Conservation (phyloP, 30 jellyfish, hydroid and myxozoan species). For the Mastigias papua region DNA sequence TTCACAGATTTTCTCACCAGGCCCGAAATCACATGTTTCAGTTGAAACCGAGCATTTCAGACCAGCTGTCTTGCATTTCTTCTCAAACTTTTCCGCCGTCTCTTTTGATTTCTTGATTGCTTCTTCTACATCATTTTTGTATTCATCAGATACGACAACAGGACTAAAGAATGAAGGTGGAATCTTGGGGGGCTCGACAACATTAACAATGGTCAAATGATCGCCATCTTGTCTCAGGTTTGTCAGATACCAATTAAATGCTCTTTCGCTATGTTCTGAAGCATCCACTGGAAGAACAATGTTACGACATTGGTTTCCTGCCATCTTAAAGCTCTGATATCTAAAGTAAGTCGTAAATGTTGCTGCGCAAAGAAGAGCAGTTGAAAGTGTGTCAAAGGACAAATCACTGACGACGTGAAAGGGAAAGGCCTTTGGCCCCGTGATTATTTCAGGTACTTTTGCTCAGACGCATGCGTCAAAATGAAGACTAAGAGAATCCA, state of each 20-base stretch:
- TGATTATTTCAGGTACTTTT: slow-evolving; percentile 10
- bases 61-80: slow-evolving; percentile 52
- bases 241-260: slow-evolving; percentile 71
- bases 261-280: slow-evolving; percentile 86
- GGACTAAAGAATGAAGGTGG: slow-evolving; percentile 73
- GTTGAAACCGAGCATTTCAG: slow-evolving; percentile 38
- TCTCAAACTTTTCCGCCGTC: slow-evolving; percentile 51
- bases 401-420: neutral
- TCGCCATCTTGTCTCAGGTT: slow-evolving; percentile 74
- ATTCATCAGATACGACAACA: slow-evolving; percentile 71
- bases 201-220: slow-evolving; percentile 63
- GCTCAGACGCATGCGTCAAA: slow-evolving; percentile 41
- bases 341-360: neutral
- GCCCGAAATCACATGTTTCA: slow-evolving; percentile 56
- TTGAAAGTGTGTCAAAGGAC: slow-evolving; percentile 33
- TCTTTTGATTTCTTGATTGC: slow-evolving; percentile 54
- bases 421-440: slow-evolving; percentile 59
- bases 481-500: slow-evolving; percentile 28
- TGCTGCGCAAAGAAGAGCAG: neutral
- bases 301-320: slow-evolving; percentile 33
- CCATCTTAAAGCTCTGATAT: neutral
- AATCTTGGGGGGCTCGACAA: slow-evolving; percentile 78
- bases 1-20: slow-evolving; percentile 83
- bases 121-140: slow-evolving; percentile 60
- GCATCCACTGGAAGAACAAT: slow-evolving; percentile 80